Percentiles rank a stretch among this genome's conserved stretches.
Evolutionary conservation across 2,888 invertebrate species (phyloP).

Genomic region (Harpagoxenus sublaevis): DNA sequence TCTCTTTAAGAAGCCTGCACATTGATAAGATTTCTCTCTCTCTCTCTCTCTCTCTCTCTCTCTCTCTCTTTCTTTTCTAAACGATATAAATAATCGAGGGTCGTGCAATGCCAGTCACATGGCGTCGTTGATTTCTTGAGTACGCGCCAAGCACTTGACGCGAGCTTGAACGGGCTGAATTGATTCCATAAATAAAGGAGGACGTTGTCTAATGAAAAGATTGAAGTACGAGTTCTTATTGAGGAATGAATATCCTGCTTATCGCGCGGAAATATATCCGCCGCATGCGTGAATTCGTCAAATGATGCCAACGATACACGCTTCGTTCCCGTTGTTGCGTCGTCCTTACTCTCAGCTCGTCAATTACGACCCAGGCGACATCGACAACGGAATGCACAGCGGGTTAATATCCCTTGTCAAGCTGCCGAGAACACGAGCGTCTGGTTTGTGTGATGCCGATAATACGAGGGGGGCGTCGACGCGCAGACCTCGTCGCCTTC

Average conservation of each 20-base stretch:
- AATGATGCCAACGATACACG: background rate
- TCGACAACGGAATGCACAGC: conserved; percentile 23
- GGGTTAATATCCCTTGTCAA: conserved; percentile 38
- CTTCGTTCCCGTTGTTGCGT: background rate
- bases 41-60: background rate
- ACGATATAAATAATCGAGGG: conserved; percentile 52
- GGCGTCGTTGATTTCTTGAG: conserved; percentile 49
- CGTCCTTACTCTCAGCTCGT: background rate
- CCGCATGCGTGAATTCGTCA: background rate
- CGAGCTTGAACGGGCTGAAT: background rate
- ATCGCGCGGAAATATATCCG: background rate
- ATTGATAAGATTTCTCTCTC: conserved; percentile 3
- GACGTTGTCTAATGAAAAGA: background rate
- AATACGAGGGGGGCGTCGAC: conserved; percentile 68
- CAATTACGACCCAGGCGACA: conserved; percentile 29
- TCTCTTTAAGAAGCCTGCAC: background rate
- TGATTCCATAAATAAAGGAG: background rate
- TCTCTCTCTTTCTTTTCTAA: background rate
- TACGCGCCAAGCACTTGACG: conserved; percentile 35
- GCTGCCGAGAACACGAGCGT: conserved; percentile 40
- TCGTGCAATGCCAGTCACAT: conserved; percentile 39
- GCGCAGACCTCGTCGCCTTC: conserved; percentile 3
- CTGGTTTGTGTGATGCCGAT: conserved; percentile 67
- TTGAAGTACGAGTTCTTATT: background rate
- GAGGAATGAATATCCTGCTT: background rate